Conservation (phyloP, 2,797 vertebrate genomes). For the Myiothlypis chrysogaster region DNA sequence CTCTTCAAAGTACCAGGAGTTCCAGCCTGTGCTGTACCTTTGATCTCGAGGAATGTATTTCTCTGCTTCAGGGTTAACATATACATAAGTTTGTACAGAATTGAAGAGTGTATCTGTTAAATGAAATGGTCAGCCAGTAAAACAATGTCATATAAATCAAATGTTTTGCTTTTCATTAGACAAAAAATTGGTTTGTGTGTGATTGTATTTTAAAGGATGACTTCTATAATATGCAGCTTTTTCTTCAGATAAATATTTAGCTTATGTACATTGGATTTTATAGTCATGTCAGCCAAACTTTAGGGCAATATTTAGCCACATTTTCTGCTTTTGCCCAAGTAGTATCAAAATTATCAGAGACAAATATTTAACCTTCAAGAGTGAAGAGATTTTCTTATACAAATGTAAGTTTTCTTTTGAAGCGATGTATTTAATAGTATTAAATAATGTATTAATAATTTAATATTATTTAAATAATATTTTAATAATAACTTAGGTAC, state of each 20-base stretch:
- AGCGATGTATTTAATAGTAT: background rate
- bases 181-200: slow-evolving; percentile 41
- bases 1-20: background rate
- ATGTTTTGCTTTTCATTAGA: slow-evolving; percentile 14
- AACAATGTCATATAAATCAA: background rate
- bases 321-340: background rate
- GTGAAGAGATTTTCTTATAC: background rate
- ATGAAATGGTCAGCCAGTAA: slow-evolving; percentile 22
- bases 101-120: background rate
- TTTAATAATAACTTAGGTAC: background rate
- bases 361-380: background rate
- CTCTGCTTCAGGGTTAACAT: background rate
- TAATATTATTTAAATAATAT: no score
- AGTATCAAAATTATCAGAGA: background rate
- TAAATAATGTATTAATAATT: no score
- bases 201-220: slow-evolving; percentile 14
- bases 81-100: background rate
- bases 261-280: background rate
- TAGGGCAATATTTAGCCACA: background rate
- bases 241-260: background rate
- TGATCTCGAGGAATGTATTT: background rate
- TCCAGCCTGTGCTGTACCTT: background rate
- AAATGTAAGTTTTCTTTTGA: background rate
- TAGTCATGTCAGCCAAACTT: background rate
- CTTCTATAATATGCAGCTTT: background rate